Base-by-base conservation (phyloP, 1,140 invertebrate genomes). In the Diprion similis region DNA sequence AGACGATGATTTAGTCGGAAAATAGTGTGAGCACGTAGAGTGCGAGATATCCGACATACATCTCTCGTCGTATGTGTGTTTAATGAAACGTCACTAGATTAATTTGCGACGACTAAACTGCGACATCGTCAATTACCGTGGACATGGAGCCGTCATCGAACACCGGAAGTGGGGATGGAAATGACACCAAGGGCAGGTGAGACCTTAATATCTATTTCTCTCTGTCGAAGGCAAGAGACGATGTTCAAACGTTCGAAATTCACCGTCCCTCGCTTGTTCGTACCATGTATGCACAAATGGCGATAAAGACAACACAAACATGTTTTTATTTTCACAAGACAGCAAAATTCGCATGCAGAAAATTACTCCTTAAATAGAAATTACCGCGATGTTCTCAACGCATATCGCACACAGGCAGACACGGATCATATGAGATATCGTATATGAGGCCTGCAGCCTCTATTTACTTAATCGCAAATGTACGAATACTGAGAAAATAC, bases 161-260 rank as follows among this genome's bases (percentile, higher is more conserved):
- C 9, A 82, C 78, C 11, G 79, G 77, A 13, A 70, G 68, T 0
- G 74, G 72, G 7, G 81, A 81, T 19, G 71, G 71, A 10, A 73
- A 76, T 2, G 82, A 84, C 68, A 82, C 80, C 37, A 84, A 81
- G 67, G 81, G 81, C 68, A 84, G 82, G 83, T 80, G 17, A 69
- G 48, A 48, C 37, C 59, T 70, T 18, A 47, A 15, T 69, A 66
- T 59, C 11, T 59, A 59, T 59, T 59, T 59, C 7, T 17, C 51
- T 15, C n/a, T 17, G 51, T 59, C n/a, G 11, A 59, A 17, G 9
- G 51, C 9, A 17, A 9, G 11, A 13, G 9, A 59, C 51, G 6
- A 59, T 37, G 51, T 59, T 59, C 11, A 59, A 59, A 59, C 51
- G 51, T 59, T 59, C 51, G 24, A 37, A 37, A 59, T 59, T 59